phyloP scores from a whole-genome alignment of 2,113 vertebrate genomes.

The Tapirus terrestris region DNA sequence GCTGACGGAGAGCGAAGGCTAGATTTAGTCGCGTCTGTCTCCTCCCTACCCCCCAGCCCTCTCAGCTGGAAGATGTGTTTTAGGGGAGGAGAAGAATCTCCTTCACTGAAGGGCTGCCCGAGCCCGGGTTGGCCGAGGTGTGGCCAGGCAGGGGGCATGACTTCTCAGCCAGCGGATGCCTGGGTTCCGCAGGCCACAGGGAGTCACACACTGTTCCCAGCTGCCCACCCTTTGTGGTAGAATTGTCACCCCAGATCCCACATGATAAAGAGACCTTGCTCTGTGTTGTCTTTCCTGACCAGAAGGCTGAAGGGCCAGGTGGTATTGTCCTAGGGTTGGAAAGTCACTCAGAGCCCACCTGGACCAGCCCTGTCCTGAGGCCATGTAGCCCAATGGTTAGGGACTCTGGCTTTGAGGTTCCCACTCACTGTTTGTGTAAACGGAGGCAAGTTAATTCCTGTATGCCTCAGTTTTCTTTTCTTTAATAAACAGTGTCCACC shows the following conservation, averaged over 20 bases:
- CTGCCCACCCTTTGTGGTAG: background rate
- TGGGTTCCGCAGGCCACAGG: background rate
- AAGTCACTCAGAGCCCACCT: background rate
- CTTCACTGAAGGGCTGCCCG: background rate
- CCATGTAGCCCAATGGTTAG: accelerated
- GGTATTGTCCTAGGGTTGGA: background rate
- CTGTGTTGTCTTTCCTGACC: background rate
- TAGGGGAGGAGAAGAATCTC: background rate
- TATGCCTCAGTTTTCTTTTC: background rate
- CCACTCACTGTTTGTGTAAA: background rate
- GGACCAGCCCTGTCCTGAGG: background rate
- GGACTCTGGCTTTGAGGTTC: background rate
- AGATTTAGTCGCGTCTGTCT: background rate
- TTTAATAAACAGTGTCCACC: background rate
- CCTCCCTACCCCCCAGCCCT: background rate
- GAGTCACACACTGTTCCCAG: background rate
- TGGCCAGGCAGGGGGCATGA: accelerated
- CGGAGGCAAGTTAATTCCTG: background rate
- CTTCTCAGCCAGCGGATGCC: accelerated
- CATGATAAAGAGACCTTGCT: background rate
- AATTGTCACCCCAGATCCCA: background rate
- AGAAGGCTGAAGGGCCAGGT: background rate
- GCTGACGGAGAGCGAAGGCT: constrained; percentile 57
- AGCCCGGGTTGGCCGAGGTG: accelerated
- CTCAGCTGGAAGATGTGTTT: background rate